phyloP scores from a whole-genome alignment of 2,113 vertebrate species.

The Bufo bufo region DNA sequence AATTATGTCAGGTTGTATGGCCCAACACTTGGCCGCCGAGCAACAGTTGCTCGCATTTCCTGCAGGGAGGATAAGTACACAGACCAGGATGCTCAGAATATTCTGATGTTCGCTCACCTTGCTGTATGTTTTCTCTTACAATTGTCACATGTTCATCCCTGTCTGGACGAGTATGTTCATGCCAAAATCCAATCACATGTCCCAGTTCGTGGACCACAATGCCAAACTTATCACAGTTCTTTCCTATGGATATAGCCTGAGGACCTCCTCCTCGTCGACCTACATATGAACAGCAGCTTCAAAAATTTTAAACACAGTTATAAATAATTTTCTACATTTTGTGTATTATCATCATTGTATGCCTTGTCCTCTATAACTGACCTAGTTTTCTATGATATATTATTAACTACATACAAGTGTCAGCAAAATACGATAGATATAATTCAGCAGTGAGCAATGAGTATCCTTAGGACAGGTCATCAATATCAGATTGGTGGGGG shows the following conservation, averaged over 20 bases:
- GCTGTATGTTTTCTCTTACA: slow-evolving; percentile 97
- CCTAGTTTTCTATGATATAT: background rate
- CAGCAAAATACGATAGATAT: background rate
- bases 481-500: too few relatives aligned
- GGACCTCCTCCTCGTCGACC: slow-evolving; percentile 96
- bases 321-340: slow-evolving; percentile 48
- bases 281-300: slow-evolving; percentile 96
- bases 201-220: slow-evolving; percentile 97
- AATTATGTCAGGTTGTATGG: background rate
- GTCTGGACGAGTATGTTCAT: slow-evolving; percentile 95
- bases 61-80: background rate
- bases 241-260: slow-evolving; percentile 97
- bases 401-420: background rate
- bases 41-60: background rate
- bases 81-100: background rate
- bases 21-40: background rate
- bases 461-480: too few relatives aligned
- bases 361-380: slow-evolving; percentile 8
- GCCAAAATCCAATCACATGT: slow-evolving; percentile 98
- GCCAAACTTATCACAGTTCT: slow-evolving; percentile 99
- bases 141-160: slow-evolving; percentile 95
- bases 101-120: slow-evolving; percentile 77
- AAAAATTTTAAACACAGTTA: slow-evolving; percentile 61
- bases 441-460: background rate
- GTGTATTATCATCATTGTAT: slow-evolving; percentile 25